Evolutionary conservation across 2,113 vertebrate species (phyloP).

Genomic region (Corythornis vintsioides): DNA sequence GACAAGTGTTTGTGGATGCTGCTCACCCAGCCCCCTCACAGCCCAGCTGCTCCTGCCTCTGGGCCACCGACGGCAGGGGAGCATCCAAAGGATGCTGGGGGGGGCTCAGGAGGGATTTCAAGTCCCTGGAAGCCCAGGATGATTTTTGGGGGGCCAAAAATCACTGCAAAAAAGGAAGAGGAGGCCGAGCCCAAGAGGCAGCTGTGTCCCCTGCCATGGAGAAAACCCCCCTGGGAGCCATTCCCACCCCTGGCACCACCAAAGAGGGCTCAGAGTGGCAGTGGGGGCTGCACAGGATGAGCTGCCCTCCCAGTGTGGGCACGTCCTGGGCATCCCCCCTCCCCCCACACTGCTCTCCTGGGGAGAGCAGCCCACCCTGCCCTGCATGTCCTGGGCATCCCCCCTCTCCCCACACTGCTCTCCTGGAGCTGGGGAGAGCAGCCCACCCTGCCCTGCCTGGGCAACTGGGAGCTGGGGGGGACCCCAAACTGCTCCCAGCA

Average conservation of each 20-base stretch:
- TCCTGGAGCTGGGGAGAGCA: neutral
- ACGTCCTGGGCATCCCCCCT: accelerated
- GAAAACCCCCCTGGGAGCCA: neutral
- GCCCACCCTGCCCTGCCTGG: no score
- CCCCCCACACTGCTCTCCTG: neutral
- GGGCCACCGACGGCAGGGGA: accelerated
- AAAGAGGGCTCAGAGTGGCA: neutral
- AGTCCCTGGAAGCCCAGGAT: neutral
- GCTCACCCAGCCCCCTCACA: neutral
- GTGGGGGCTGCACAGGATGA: neutral
- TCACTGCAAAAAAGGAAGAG: neutral
- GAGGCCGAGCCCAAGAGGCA: neutral
- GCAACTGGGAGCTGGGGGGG: neutral
- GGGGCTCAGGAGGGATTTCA: neutral
- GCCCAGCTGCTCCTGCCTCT: neutral
- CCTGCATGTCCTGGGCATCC: no score
- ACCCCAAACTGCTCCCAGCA: neutral
- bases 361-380: no score
- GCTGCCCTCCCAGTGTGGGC: accelerated
- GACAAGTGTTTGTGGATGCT: accelerated
- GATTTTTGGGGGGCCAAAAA: neutral
- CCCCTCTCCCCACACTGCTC: no score
- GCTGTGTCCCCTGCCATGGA: neutral
- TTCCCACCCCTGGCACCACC: neutral
- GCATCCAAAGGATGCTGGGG: neutral